phyloP scores from a whole-genome alignment of 2,113 vertebrate species.

The Caranx ignobilis region DNA sequence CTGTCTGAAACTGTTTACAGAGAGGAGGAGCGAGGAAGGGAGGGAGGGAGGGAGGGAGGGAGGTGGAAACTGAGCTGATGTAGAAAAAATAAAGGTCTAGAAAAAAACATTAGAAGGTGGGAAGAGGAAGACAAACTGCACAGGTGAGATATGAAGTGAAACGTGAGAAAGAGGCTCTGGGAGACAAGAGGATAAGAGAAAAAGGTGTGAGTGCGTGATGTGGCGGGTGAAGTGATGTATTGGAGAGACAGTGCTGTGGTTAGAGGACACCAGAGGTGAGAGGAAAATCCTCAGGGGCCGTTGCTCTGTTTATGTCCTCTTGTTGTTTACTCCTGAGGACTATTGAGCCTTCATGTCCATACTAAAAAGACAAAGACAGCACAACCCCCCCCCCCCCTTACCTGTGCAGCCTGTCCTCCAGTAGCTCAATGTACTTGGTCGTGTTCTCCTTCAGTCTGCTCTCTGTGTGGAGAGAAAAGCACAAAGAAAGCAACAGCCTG shows the following conservation, averaged over 20 bases:
- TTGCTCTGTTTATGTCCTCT: constrained; percentile 29
- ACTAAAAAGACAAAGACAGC: background rate
- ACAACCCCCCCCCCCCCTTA: constrained; percentile 70
- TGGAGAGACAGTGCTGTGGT: constrained; percentile 38
- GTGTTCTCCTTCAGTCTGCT: constrained; percentile 84
- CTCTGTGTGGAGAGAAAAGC: constrained; percentile 78
- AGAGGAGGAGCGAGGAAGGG: background rate
- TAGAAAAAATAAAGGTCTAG: constrained; percentile 1
- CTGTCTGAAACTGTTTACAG: constrained; percentile 23
- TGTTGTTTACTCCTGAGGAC: constrained; percentile 29
- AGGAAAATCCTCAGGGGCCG: constrained; percentile 49
- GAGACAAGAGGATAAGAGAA: constrained; percentile 28
- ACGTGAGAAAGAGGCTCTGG: constrained; percentile 49
- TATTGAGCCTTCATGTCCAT: background rate
- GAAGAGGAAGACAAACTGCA: constrained; percentile 38
- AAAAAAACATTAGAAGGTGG: constrained; percentile 34
- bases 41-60: background rate
- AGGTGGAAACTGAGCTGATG: constrained; percentile 26
- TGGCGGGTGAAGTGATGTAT: constrained; percentile 48
- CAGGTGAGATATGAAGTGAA: constrained; percentile 62
- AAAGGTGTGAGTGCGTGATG: constrained; percentile 60
- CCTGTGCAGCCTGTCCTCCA: constrained; percentile 89
- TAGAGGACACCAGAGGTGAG: constrained; percentile 61
- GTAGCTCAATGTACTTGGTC: constrained; percentile 85
- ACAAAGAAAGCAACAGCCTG: constrained; percentile 44